Evolutionary conservation across 2,797 vertebrate genomes (phyloP).

Genomic region (Myotis findleyi): DNA sequence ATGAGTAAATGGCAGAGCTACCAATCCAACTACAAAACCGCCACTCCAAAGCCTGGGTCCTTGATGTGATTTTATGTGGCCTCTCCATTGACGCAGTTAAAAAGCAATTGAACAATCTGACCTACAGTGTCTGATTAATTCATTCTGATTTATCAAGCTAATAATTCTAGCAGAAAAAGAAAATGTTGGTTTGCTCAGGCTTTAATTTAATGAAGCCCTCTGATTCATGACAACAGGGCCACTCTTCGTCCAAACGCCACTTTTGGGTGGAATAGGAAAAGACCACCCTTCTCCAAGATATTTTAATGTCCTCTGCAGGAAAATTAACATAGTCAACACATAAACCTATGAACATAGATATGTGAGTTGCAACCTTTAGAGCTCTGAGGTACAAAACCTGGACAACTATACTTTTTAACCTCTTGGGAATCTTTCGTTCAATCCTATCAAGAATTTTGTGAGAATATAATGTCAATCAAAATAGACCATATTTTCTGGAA

Average conservation of each 20-base stretch:
- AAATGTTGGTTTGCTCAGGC: background rate
- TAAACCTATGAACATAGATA: background rate
- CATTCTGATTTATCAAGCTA: background rate
- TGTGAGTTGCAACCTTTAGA: background rate
- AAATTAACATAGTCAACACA: background rate
- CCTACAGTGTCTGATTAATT: slow-evolving; percentile 12
- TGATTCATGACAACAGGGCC: background rate
- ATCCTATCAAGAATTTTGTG: background rate
- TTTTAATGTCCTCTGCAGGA: background rate
- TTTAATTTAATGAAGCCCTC: slow-evolving; percentile 25
- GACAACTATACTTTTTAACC: background rate
- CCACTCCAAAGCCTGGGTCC: background rate
- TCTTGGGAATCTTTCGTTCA: background rate
- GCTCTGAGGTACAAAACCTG: background rate
- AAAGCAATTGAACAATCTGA: background rate
- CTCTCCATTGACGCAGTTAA: background rate
- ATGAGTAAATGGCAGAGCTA: background rate
- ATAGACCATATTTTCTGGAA: background rate
- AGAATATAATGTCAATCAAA: background rate
- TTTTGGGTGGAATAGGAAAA: background rate
- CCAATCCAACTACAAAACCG: background rate
- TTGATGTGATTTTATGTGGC: background rate
- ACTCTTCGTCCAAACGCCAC: background rate
- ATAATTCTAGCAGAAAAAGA: background rate
- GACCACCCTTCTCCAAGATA: background rate